Percentiles rank a stretch among this genome's conserved stretches.
These are phyloP conservation scores for Phataginus tricuspis DNA, from an alignment of 2,797 vertebrate species.

Conservation along the genomic window DNA sequence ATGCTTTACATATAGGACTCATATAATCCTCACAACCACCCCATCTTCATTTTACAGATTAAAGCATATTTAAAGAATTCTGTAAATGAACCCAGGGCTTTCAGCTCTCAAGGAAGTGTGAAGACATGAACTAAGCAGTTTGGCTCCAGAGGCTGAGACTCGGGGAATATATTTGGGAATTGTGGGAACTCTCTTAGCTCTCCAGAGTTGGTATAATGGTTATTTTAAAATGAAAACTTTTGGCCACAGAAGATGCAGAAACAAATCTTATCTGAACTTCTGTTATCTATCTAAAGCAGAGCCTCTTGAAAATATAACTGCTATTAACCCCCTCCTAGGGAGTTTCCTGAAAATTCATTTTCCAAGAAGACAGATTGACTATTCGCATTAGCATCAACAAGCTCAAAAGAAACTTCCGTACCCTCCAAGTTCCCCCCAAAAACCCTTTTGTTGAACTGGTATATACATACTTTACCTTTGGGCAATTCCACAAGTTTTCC, in stretches of 20 bases:
- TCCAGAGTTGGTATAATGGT: neutral
- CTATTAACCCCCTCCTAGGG: neutral
- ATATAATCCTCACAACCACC: neutral
- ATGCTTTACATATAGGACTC: neutral
- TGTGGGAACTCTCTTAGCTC: neutral
- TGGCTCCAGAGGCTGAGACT: neutral
- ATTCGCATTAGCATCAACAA: neutral
- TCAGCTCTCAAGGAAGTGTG: neutral
- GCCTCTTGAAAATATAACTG: neutral
- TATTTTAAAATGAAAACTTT: neutral
- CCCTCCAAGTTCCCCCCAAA: neutral
- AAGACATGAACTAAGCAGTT: neutral
- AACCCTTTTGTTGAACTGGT: neutral
- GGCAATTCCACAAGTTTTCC: neutral
- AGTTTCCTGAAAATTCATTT: neutral
- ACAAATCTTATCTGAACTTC: neutral
- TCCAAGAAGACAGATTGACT: neutral
- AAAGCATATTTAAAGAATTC: neutral
- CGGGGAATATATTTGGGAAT: neutral
- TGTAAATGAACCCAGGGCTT: neutral
- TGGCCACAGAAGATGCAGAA: neutral
- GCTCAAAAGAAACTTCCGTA: neutral
- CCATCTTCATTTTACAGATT: neutral
- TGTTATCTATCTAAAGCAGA: neutral
- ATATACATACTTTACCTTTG: neutral